Base-by-base conservation (phyloP, 2,113 vertebrate genomes). In the Oryzias melastigma region DNA sequence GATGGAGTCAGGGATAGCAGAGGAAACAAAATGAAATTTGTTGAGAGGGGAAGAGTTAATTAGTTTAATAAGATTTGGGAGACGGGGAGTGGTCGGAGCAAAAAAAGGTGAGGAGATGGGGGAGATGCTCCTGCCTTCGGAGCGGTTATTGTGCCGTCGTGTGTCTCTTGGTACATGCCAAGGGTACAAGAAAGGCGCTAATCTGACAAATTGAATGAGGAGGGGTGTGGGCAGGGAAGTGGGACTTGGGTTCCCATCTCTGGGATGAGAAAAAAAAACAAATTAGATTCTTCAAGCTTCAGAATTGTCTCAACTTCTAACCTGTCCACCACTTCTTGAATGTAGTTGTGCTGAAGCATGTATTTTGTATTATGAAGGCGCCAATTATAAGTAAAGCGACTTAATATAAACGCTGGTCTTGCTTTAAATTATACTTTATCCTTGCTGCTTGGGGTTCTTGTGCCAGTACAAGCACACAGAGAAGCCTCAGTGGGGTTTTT, bases 131-230 rank as follows among this genome's bases (percentile, higher is more conserved):
- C 20, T 73, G 68, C 61, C 75, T 61, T 60, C 65, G 56, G 56
- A 35, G 52, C 41, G 43, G 59, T 29, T 12, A 52, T 50, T 57
- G 57, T 64, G 78, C 60, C 4, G 56, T 58, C 12, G 67, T 7
- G 56, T 44, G 60, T 74, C 73, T 88, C 65, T 35, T 53, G 62
- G 68, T 78, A 89, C 79, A 83, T 69, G 72, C 71, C 77, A 81
- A 73, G 54, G 61, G 74, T 79, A 82, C 85, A 85, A 76, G 50
- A 53, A 70, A 78, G 78, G 80, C 55, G 71, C 75, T 90, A 91
- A 91, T 91, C 89, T 90, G 70, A 71, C 65, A 89, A 89, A 91
- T 88, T 88, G 87, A 88, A 89, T 69, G 60, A 64, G 69, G 80
- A 17, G 78, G 74, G 76, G 74, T 77, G 66, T 70, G 52, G 60